Percentiles rank a stretch among this genome's conserved stretches.
phyloP scores from a whole-genome alignment of 2,888 invertebrate species.

The Callosobruchus maculatus region DNA sequence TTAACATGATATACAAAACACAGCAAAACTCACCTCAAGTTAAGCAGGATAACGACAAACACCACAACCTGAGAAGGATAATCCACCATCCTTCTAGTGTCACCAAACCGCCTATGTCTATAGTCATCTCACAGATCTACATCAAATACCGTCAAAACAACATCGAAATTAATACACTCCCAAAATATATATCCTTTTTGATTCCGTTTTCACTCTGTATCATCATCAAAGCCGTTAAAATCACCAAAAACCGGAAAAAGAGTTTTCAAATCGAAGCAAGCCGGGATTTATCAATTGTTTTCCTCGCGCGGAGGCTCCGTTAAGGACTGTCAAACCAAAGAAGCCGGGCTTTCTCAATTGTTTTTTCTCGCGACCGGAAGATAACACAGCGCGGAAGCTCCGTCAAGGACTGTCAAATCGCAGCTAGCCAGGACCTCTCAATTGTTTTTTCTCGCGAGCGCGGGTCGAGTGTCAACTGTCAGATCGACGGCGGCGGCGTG shows the following conservation, averaged over 20 bases:
- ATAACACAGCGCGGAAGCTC: too few species aligned
- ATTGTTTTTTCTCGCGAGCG: not conserved
- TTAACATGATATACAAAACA: not conserved
- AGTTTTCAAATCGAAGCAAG: too few species aligned
- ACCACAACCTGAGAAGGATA: conserved; percentile 19
- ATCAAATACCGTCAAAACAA: not conserved
- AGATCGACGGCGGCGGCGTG: not conserved
- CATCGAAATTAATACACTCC: not conserved
- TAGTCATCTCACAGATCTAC: not conserved
- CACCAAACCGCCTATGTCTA: conserved; percentile 9
- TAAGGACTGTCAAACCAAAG: too few species aligned
- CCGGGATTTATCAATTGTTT: too few species aligned
- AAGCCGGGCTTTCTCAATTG: too few species aligned
- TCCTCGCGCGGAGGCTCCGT: too few species aligned
- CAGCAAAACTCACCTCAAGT: conserved; percentile 24
- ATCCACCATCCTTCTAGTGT: conserved; percentile 27
- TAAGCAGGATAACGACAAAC: conserved; percentile 17
- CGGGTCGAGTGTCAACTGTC: not conserved
- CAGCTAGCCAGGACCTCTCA: not conserved
- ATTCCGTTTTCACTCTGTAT: too few species aligned
- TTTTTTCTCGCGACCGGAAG: too few species aligned
- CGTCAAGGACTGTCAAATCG: too few species aligned
- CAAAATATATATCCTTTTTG: too few species aligned
- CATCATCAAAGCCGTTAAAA: too few species aligned
- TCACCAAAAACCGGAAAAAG: too few species aligned